These are phyloP conservation scores for Stegodyphus mimosarum DNA, from an alignment of 1,140 invertebrate genomes.

Conservation along the genomic window DNA sequence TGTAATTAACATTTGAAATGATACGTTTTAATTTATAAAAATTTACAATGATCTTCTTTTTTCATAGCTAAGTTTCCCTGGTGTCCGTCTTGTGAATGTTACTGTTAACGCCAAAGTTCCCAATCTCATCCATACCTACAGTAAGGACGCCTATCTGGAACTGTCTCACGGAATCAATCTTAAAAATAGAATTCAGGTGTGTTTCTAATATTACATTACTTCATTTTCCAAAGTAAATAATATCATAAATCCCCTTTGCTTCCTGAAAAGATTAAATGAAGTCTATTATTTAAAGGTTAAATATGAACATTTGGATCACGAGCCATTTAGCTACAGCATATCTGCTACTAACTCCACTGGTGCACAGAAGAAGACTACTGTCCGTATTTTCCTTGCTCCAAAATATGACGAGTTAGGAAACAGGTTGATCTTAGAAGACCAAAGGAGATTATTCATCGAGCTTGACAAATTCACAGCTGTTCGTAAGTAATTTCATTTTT, in stretches of 20 bases:
- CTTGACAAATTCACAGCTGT: slow-evolving; percentile 36
- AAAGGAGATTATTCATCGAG: slow-evolving; percentile 63
- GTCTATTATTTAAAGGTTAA: slow-evolving; percentile 18
- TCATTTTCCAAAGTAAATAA: not conserved
- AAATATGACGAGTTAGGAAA: slow-evolving; percentile 44
- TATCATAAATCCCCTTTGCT: not conserved
- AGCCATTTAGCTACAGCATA: slow-evolving; percentile 34
- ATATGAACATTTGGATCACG: slow-evolving; percentile 62
- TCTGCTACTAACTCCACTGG: slow-evolving; percentile 72
- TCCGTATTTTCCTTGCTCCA: slow-evolving; percentile 33
- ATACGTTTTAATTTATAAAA: no score
- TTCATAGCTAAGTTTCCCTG: slow-evolving; percentile 27
- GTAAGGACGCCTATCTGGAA: slow-evolving; percentile 34
- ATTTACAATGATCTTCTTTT: not conserved
- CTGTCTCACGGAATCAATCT: slow-evolving; percentile 52
- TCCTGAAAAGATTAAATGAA: not conserved
- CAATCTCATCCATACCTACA: slow-evolving; percentile 46
- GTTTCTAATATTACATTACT: not conserved
- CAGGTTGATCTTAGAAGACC: not conserved
- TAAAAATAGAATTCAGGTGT: slow-evolving; percentile 34
- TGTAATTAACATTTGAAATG: no score
- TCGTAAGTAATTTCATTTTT: slow-evolving; percentile 46
- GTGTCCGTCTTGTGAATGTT: slow-evolving; percentile 17
- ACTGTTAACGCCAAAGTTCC: slow-evolving; percentile 41
- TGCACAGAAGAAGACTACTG: slow-evolving; percentile 62